These are phyloP conservation scores for Mya arenaria DNA, from an alignment of 1,140 invertebrate genomes.

Conservation along the genomic window DNA sequence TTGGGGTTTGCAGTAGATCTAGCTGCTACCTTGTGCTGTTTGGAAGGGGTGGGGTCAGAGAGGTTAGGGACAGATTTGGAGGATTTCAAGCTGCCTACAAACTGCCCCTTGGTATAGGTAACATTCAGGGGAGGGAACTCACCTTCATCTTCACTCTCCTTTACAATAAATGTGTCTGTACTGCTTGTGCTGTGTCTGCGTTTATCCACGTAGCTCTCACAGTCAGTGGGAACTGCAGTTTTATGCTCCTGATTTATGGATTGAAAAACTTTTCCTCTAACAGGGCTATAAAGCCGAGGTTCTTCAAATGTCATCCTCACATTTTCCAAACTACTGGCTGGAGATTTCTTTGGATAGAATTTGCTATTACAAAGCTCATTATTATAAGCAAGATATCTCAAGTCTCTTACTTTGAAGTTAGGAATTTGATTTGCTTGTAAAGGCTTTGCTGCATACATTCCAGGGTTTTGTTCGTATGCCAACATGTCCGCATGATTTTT, in stretches of 20 bases:
- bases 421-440: neutral
- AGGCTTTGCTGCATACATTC: neutral
- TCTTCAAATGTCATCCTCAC: neutral
- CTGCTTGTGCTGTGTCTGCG: conserved; percentile 62
- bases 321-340: neutral
- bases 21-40: too few relatives aligned
- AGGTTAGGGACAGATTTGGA: too few relatives aligned
- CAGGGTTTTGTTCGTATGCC: neutral
- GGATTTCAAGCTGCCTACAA: neutral
- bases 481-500: neutral
- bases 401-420: conserved; percentile 70
- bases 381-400: conserved; percentile 70
- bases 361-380: conserved; percentile 73
- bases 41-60: too few relatives aligned
- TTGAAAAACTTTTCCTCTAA: conserved; percentile 33
- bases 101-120: neutral
- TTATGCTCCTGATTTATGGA: neutral
- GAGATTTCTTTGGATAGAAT: conserved; percentile 59
- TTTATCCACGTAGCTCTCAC: neutral
- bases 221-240: neutral
- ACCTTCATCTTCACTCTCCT: conserved; percentile 69
- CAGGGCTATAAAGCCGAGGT: conserved; percentile 31
- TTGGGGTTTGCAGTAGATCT: too few relatives aligned
- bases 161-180: conserved; percentile 76
- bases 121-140: neutral